Conservation (phyloP, 2,888 invertebrate genomes). For the Cephus rjabovi region DNA sequence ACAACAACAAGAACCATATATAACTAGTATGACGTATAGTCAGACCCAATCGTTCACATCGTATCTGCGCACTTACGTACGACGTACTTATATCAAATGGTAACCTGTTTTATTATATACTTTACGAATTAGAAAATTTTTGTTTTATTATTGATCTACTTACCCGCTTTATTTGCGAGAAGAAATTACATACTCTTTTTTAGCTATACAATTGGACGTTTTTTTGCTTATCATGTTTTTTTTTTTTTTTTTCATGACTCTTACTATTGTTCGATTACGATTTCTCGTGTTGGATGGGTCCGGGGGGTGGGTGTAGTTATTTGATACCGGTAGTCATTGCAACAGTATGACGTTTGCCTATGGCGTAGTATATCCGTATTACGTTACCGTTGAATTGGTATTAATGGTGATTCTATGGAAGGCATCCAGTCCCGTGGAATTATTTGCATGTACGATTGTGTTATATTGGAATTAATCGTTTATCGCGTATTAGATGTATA, state of each 20-base stretch:
- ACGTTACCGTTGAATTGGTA: background rate
- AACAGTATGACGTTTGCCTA: background rate
- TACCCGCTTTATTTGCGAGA: background rate
- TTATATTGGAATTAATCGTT: background rate
- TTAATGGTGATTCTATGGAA: background rate
- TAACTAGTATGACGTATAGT: background rate
- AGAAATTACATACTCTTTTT: background rate
- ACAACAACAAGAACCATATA: background rate
- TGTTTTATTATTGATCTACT: background rate
- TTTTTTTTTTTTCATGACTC: background rate
- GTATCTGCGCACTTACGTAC: background rate
- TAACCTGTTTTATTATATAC: background rate
- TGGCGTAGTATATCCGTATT: background rate
- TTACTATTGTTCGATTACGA: background rate
- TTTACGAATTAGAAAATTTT: background rate
- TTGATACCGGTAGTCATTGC: background rate
- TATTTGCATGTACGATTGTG: background rate
- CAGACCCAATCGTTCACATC: background rate
- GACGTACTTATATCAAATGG: background rate
- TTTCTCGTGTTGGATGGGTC: background rate
- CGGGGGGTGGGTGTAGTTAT: background rate
- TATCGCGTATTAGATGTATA: background rate
- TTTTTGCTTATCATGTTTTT: background rate
- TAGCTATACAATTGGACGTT: background rate
- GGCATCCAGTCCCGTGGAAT: background rate